Evolutionary conservation across 2,797 vertebrate species (phyloP), one percentile per base, ranked within the genome.

Genomic region (Halcyon smyrnensis): DNA sequence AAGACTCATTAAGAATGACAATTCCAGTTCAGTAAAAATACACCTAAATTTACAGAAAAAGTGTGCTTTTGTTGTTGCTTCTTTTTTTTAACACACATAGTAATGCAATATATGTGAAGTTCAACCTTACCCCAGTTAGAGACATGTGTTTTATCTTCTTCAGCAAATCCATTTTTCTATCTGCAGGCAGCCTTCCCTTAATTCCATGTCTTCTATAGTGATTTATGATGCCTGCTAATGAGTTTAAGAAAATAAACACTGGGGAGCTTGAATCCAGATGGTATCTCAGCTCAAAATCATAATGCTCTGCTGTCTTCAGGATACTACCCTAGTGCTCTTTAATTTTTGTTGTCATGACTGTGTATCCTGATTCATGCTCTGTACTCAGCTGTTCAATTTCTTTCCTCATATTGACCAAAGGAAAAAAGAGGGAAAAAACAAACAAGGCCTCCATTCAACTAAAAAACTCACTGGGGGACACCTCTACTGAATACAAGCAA

Each of bases 81-180:
- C n/a, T 48, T 85, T 43, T 24, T 30, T 27, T 6, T 50, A 79
- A 12, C 11, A 63, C n/a, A 30, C 15, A n/a, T 2, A 21, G 8
- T 24, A 53, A 75, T 0, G 1, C 14, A 46, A 28, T 18, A 21
- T 6, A 30, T 8, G 6, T 2, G 2, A 43, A 80, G 8, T 2
- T 65, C 34, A 59, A 68, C 16, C 46, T 71, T 32, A 34, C 5
- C 90, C 12, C 37, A 57, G 20, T 12, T 20, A 60, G 28, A 70
- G 24, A 20, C 3, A 37, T 62, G 37, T 0, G 2, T 67, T 95
- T 43, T 30, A 54, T 19, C 23, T 63, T 73, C 60, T 68, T 50
- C 63, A 68, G 28, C 9, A 62, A 43, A 45, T 27, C 25, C 13
- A 10, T 79, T 79, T 78, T 75, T 84, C 85, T 69, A 19, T 25